Conservation (phyloP, 2,797 vertebrate species). For the Myripristis murdjan region DNA sequence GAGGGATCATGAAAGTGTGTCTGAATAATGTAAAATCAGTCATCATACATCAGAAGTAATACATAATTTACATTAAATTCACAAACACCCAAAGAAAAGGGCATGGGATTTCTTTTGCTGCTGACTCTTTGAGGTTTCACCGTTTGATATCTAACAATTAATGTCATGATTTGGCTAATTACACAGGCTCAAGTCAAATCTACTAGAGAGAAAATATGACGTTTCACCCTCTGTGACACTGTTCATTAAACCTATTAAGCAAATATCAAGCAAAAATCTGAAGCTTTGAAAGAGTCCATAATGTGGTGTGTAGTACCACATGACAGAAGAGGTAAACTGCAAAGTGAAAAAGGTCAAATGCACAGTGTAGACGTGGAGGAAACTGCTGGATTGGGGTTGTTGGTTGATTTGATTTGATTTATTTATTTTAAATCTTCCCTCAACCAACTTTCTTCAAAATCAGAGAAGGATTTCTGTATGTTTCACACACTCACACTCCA, state of each 20-base stretch:
- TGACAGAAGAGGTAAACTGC: background rate
- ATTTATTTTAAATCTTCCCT: too few species aligned
- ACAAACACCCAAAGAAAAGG: background rate
- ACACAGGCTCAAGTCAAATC: too few species aligned
- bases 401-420: too few species aligned
- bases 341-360: background rate
- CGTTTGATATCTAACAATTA: background rate
- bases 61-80: background rate
- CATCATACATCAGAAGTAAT: background rate
- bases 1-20: background rate
- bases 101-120: constrained; percentile 60
- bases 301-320: background rate
- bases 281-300: too few species aligned
- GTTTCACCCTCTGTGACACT: background rate
- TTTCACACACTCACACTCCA: background rate
- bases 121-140: constrained; percentile 15
- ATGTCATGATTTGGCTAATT: too few species aligned
- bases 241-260: too few species aligned
- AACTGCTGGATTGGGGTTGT: background rate
- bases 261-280: too few species aligned
- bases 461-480: too few species aligned
- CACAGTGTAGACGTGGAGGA: background rate
- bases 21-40: background rate
- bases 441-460: too few species aligned
- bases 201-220: too few species aligned